phyloP scores from a whole-genome alignment of 2,797 vertebrate genomes.

The Sebastes dallii region DNA sequence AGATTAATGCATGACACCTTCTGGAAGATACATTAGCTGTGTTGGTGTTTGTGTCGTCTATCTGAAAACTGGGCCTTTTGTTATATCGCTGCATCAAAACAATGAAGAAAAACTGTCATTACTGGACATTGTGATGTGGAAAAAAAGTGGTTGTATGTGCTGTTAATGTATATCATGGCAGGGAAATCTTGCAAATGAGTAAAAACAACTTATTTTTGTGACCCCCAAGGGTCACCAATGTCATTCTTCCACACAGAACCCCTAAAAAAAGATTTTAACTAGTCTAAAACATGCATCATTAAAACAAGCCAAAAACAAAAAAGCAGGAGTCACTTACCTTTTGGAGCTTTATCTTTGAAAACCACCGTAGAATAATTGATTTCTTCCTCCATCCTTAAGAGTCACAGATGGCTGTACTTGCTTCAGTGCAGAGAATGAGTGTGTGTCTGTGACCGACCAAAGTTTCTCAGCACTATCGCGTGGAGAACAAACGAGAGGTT shows the following conservation, averaged over 20 bases:
- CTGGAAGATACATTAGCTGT: not conserved
- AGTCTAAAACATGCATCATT: not conserved
- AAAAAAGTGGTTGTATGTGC: not conserved
- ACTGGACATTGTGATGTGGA: not conserved
- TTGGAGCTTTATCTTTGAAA: not conserved
- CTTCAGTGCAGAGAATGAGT: not conserved
- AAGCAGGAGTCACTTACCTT: conserved; percentile 15
- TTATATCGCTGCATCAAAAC: not conserved
- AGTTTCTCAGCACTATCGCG: too few relatives aligned
- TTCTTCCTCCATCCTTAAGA: conserved; percentile 44
- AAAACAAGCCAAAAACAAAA: not conserved
- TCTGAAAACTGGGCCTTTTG: not conserved
- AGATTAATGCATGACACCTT: too few relatives aligned
- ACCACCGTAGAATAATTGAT: conserved; percentile 24
- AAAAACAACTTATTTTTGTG: not conserved
- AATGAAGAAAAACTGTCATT: not conserved
- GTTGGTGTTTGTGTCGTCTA: not conserved
- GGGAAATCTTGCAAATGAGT: not conserved
- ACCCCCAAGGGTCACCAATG: not conserved
- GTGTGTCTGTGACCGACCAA: not conserved
- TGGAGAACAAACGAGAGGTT: not conserved
- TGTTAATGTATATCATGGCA: not conserved
- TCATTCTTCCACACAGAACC: not conserved
- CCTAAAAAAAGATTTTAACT: not conserved
- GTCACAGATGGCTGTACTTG: fast-evolving